phyloP scores from a whole-genome alignment of 2,113 vertebrate genomes.

The Aptenodytes patagonicus region DNA sequence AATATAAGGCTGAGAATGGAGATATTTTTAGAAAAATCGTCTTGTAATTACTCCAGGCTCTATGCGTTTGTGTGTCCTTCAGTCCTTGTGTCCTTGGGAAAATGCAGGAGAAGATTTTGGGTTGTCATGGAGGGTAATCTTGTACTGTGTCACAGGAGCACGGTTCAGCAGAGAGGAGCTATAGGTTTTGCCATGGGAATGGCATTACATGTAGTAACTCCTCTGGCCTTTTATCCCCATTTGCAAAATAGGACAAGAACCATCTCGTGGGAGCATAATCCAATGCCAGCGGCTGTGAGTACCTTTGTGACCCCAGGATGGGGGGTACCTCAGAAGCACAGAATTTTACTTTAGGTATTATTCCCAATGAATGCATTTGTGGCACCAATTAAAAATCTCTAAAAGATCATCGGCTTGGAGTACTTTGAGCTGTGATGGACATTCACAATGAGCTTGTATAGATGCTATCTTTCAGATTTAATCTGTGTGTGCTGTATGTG shows the following conservation, averaged over 20 bases:
- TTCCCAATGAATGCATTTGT: neutral
- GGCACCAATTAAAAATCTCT: neutral
- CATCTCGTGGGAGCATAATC: neutral
- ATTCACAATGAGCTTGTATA: neutral
- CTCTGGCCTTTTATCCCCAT: neutral
- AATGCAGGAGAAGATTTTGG: neutral
- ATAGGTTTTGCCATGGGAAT: neutral
- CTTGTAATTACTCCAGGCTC: neutral
- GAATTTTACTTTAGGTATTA: neutral
- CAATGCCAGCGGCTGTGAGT: neutral
- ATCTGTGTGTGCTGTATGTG: neutral
- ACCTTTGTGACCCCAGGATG: neutral
- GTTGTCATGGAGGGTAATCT: neutral
- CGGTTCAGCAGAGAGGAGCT: neutral
- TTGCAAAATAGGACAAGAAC: neutral
- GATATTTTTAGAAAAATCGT: slow-evolving; percentile 10
- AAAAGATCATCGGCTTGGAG: neutral
- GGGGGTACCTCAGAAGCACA: neutral
- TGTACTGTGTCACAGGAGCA: neutral
- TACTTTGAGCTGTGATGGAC: neutral
- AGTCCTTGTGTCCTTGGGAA: neutral
- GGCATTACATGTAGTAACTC: neutral
- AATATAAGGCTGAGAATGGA: neutral
- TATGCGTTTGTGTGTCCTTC: neutral
- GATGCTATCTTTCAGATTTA: neutral